Percentiles rank a stretch among this genome's conserved stretches.
Evolutionary conservation across 2,797 vertebrate species (phyloP).

Genomic region (Pyrocephalus nanus): DNA sequence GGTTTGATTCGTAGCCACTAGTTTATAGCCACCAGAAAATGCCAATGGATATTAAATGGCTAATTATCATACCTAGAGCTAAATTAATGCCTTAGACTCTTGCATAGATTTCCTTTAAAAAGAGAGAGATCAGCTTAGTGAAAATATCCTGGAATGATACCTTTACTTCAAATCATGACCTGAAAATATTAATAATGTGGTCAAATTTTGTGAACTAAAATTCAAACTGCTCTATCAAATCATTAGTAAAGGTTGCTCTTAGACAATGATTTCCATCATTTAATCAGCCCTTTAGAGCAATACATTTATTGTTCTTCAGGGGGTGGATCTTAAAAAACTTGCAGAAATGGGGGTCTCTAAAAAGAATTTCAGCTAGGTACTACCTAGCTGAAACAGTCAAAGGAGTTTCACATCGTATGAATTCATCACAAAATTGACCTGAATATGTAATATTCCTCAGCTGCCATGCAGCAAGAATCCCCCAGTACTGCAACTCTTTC

Average conservation of each 20-base stretch:
- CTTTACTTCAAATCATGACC: neutral
- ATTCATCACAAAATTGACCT: neutral
- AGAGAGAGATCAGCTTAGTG: neutral
- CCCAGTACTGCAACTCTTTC: neutral
- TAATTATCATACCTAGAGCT: constrained; percentile 39
- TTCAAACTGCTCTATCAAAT: neutral
- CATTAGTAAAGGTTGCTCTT: neutral
- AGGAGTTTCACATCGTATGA: fast-evolving
- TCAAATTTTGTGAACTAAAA: neutral
- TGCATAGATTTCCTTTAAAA: neutral
- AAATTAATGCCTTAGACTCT: neutral
- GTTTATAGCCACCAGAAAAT: constrained; percentile 36
- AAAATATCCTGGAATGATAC: neutral
- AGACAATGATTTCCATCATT: neutral
- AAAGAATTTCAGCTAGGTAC: neutral
- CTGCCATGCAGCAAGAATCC: neutral
- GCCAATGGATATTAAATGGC: constrained; percentile 37
- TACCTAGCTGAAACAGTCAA: neutral
- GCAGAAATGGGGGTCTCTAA: neutral
- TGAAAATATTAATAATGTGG: neutral
- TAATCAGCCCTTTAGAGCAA: neutral
- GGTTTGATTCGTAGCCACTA: neutral
- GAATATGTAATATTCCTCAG: neutral
- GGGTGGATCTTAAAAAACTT: neutral
- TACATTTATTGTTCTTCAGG: neutral